Evolutionary conservation across 2,113 vertebrate species (phyloP), one percentile per base, ranked within the genome.

Genomic region (Brachypodius melanocephalos): DNA sequence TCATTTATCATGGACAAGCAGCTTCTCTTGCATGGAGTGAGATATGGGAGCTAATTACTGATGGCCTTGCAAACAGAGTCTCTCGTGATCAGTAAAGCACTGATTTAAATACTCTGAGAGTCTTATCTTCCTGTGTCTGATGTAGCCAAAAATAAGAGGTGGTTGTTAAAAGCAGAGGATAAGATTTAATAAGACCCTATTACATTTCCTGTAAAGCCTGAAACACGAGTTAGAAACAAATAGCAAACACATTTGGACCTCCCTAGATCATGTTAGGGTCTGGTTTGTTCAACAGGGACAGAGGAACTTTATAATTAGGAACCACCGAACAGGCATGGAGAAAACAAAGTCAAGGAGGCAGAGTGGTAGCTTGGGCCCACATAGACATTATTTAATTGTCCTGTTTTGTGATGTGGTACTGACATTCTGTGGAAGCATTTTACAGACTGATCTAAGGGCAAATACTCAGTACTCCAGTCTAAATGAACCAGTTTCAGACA

Each of bases 41-140:
- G 77, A 88, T 72, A 59, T 17, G 38, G 54, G 71, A 92, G 29
- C 71, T 91, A 83, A 91, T 89, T 90, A 65, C 62, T 65, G 69
- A 83, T 95, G 42, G 12, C 62, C 88, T 63, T 45, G 46, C 66
- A 91, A 76, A 62, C 28, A 75, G 85, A 83, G 75, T 67, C 54
- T 85, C 91, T 95, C 57, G 28, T 46, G 71, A 48, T 89, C 80
- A 85, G 88, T 95, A 85, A 92, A 95, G 92, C 74, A 89, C n/a
- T 45, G 43, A 63, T 88, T 89, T 95, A 88, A 91, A 80, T 69
- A 68, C 69, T 75, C 48, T 6, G 7, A 28, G 66, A 72, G 20
- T 29, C 84, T 89, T 87, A 69, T 66, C 78, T 94, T 83, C 36
- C 62, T 32, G 52, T 31, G 21, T 57, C 67, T 73, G n/a, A 34